phyloP scores from a whole-genome alignment of 2,113 vertebrate genomes.

The Mungos mungo region DNA sequence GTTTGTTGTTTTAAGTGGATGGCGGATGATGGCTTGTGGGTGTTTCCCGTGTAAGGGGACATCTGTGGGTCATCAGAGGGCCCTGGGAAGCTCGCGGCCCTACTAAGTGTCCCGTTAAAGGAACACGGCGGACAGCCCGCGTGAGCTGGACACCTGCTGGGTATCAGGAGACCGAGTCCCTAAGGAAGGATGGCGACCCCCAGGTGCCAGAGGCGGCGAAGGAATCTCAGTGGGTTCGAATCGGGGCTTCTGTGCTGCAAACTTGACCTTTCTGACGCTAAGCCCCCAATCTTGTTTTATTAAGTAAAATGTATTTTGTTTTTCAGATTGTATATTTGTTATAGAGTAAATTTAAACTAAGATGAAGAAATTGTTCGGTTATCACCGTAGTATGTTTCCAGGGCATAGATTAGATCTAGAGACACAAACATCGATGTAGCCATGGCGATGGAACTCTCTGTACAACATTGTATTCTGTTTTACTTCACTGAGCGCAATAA shows the following conservation, averaged over 20 bases:
- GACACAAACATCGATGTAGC: background rate
- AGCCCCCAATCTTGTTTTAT: background rate
- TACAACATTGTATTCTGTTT: background rate
- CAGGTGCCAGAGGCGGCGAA: background rate
- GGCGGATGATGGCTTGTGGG: no score
- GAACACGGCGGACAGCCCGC: background rate
- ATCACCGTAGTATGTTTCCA: background rate
- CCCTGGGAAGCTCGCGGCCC: background rate
- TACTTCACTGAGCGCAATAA: background rate
- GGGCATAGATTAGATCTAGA: background rate
- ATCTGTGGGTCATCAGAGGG: background rate
- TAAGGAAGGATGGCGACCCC: background rate
- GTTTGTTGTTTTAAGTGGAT: background rate
- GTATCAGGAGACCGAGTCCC: background rate
- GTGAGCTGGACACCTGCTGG: background rate
- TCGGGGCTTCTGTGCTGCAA: background rate
- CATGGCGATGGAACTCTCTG: background rate
- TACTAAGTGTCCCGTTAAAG: background rate
- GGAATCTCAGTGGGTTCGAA: accelerated
- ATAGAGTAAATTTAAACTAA: background rate
- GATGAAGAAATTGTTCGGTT: background rate
- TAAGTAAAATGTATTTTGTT: background rate
- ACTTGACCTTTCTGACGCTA: background rate
- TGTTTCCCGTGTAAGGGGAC: background rate
- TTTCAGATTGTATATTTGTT: background rate